Base-by-base conservation (phyloP, 2,113 vertebrate species). In the Bubo scandiacus region DNA sequence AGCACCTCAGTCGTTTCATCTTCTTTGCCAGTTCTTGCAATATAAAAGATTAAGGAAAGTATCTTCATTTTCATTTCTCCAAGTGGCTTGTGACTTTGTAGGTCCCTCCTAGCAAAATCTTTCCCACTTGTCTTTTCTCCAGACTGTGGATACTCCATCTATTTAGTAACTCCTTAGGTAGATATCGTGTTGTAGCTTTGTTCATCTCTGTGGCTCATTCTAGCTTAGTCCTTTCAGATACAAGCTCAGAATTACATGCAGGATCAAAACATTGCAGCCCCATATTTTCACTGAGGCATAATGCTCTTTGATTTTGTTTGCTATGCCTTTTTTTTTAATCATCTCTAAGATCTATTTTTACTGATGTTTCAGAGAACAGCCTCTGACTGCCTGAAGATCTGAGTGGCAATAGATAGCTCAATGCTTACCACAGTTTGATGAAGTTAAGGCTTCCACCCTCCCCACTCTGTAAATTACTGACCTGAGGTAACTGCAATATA, bases 1-100 rank as follows among this genome's bases (percentile, higher is more conserved):
- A 77, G 21, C 6, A 29, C 5, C 4, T 40, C 0, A 1, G 3
- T 6, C 36, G 15, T 65, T 58, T 38, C 19, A 6, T 52, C 59
- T 70, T 32, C 26, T 84, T 78, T 73, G 11, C 12, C 22, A 21
- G 16, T 30, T 25, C n/a, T 73, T 75, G 27, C 49, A 15, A 22
- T 26, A 6, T 38, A 49, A 75, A 58, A 62, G 2, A 15, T 58
- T 74, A 34, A 38, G 30, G 26, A 49, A 71, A 58, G 4, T 6
- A 17, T 51, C 4, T 49, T 62, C 15, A 45, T 22, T n/a, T 52
- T 36, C 2, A 26, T 20, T 84, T 67, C 30, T 81, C 36, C 45
- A 66, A 68, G 38, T 1, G 3, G 1, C 55, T 29, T 32, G 36
- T 34, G 27, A 59, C 15, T 22, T 71, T 34, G 5, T 18, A 66